These are phyloP conservation scores for Apogon talboti DNA, from an alignment of 2,797 vertebrate genomes.

Conservation along the genomic window DNA sequence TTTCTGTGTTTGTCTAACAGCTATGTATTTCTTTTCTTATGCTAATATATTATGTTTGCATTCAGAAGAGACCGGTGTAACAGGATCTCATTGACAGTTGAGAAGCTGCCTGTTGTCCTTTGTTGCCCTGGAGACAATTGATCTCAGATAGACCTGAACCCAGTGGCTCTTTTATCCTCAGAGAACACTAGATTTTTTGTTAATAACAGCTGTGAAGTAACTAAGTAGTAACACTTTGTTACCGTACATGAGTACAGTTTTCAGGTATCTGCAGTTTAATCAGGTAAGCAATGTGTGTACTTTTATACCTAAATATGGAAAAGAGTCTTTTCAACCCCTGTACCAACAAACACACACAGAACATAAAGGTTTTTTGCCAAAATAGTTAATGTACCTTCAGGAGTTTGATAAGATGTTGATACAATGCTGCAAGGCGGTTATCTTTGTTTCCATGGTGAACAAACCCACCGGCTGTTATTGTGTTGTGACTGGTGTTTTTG, in stretches of 20 bases:
- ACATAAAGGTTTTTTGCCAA: constrained; percentile 3
- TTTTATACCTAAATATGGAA: constrained; percentile 22
- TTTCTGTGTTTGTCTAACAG: no score
- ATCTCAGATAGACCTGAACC: constrained; percentile 17
- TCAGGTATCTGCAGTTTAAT: no score
- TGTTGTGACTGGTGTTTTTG: constrained; percentile 40
- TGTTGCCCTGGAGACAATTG: constrained; percentile 60
- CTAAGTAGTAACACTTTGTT: no score
- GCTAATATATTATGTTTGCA: constrained; percentile 5
- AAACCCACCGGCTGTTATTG: constrained; percentile 34
- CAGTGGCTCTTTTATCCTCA: constrained; percentile 30
- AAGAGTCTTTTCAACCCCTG: neutral
- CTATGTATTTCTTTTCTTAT: neutral
- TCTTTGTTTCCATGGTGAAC: constrained; percentile 53
- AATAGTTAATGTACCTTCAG: constrained; percentile 8
- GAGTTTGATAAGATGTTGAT: constrained; percentile 19
- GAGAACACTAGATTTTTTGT: constrained; percentile 18
- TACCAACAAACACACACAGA: constrained; percentile 10
- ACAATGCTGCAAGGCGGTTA: constrained; percentile 3
- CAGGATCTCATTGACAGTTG: constrained; percentile 56
- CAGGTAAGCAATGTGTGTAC: no score
- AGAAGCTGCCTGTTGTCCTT: constrained; percentile 57
- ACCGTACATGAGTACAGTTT: no score
- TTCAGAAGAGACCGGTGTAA: constrained; percentile 51
- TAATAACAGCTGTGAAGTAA: neutral